These are phyloP conservation scores for Lathronympha strigana DNA, from an alignment of 2,888 invertebrate species.

Conservation along the genomic window DNA sequence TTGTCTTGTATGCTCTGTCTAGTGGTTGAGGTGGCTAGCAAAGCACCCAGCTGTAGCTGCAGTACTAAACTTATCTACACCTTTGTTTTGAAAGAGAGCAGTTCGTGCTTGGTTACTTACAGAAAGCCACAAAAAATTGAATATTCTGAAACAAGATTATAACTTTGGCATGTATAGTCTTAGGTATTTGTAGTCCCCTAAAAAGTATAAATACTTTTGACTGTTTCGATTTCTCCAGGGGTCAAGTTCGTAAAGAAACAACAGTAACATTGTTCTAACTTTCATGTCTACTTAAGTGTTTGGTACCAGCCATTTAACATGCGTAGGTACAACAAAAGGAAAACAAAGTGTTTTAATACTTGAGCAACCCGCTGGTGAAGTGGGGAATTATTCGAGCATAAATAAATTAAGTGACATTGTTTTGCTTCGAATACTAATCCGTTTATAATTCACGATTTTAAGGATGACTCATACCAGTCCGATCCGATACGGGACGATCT, in stretches of 20 bases:
- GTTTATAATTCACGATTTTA: conserved; percentile 15
- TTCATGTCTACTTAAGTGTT: conserved; percentile 19
- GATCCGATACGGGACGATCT: too few relatives aligned
- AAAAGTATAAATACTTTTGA: not conserved
- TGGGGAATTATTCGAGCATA: conserved; percentile 32
- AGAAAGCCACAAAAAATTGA: too few relatives aligned
- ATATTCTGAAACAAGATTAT: not conserved
- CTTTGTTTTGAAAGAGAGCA: too few relatives aligned
- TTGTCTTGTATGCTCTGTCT: too few relatives aligned
- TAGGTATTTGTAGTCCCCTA: too few relatives aligned
- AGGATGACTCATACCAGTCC: too few relatives aligned
- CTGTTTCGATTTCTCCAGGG: conserved; percentile 28
- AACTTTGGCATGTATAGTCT: too few relatives aligned
- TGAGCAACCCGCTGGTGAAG: conserved; percentile 19
- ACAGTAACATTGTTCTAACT: conserved; percentile 31
- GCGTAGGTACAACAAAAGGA: conserved; percentile 21
- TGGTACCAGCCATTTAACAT: conserved; percentile 12
- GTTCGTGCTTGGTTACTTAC: too few relatives aligned
- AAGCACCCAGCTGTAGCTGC: too few relatives aligned
- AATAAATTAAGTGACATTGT: conserved; percentile 37
- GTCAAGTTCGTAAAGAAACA: conserved; percentile 23
- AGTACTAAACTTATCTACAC: too few relatives aligned
- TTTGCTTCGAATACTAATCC: not conserved
- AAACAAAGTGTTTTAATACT: conserved; percentile 32
- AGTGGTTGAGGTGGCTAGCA: too few relatives aligned